These are phyloP conservation scores for human DNA, from an alignment of 2,113 vertebrate genomes.

Conservation along the genomic window GRCh38 chr1:216626001-216626500, in stretches of 20 bases:
- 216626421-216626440: too few relatives aligned
- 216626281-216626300: not conserved
- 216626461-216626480: too few relatives aligned
- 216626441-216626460: not conserved
- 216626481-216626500: not conserved
- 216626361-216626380: not conserved
- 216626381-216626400: too few relatives aligned
- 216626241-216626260: not conserved
- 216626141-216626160: not conserved
- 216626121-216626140: not conserved
- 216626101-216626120: not conserved
- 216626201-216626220: not conserved
- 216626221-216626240: not conserved
- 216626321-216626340: not conserved
- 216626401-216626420: not conserved
- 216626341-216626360: not conserved
- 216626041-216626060: rapidly evolving
- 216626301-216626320: not conserved
- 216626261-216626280: not conserved
- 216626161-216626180: not conserved
- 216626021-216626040: too few relatives aligned
- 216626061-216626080: not conserved
- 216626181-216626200: not conserved
- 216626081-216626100: not conserved
- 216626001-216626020: not conserved